phyloP scores from a whole-genome alignment of 1,140 invertebrate species.

The Scaptomyza hsui region DNA sequence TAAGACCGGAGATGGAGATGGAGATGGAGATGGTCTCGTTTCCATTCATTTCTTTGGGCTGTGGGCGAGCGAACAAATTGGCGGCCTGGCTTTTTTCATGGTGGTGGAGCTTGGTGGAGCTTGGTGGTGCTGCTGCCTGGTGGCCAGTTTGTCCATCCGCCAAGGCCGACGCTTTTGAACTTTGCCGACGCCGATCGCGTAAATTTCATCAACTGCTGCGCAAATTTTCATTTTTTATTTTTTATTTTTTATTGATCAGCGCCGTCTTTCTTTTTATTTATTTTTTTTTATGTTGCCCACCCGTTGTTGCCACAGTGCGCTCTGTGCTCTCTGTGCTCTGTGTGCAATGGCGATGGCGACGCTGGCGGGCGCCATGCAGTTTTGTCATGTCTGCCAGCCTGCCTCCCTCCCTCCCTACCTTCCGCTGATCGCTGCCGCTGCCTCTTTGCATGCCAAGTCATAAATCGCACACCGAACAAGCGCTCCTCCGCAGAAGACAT shows the following conservation, averaged over 20 bases:
- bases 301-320: constrained; percentile 53
- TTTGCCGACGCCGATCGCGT: constrained; percentile 77
- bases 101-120: constrained; percentile 18
- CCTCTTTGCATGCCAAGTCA: constrained; percentile 75
- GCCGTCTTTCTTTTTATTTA: not conserved
- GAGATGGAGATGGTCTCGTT: constrained; percentile 23
- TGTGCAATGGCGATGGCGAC: constrained; percentile 24
- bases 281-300: constrained; percentile 39
- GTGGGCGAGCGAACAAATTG: constrained; percentile 64
- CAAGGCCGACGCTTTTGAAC: constrained; percentile 64
- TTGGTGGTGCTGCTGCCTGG: constrained; percentile 14
- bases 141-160: constrained; percentile 6
- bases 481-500: constrained; percentile 7
- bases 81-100: constrained; percentile 56
- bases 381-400: constrained; percentile 33
- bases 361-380: constrained; percentile 74
- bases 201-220: constrained; percentile 81
- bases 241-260: constrained; percentile 49
- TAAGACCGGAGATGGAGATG: not conserved
- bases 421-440: constrained; percentile 11
- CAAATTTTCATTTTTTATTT: constrained; percentile 67
- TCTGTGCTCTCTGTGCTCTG: too few relatives aligned
- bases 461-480: constrained; percentile 75
- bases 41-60: constrained; percentile 13
- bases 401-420: constrained; percentile 12